A percentile compares a stretch with the other conserved stretches of the same genome.
Conservation (phyloP, 2,113 vertebrate species). For the Nymphicus hollandicus region DNA sequence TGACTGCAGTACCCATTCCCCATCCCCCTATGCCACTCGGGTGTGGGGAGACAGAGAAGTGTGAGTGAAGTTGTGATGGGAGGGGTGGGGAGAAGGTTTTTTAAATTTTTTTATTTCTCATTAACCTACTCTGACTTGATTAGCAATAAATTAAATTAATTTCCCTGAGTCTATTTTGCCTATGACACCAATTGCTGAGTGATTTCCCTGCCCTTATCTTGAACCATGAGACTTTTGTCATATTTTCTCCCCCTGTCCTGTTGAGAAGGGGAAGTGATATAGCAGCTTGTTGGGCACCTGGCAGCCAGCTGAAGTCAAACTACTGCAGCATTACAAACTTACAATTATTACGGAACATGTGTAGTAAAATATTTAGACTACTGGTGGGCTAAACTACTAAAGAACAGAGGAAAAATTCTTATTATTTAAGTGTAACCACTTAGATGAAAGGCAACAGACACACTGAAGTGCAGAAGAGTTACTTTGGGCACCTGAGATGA, state of each 20-base stretch:
- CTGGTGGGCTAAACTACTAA: not conserved
- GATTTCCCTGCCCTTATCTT: not conserved
- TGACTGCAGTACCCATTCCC: not conserved
- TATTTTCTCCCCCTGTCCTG: not conserved
- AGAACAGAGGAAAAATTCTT: not conserved
- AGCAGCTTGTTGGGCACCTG: not conserved
- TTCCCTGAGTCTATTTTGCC: not conserved
- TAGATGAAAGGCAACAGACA: not conserved
- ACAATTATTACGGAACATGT: not conserved
- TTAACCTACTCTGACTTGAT: not conserved
- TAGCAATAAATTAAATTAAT: not conserved
- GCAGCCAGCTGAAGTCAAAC: not conserved
- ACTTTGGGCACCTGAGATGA: not conserved
- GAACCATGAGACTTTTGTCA: not conserved
- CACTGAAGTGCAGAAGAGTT: not conserved
- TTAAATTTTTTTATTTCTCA: not conserved
- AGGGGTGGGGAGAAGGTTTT: not conserved
- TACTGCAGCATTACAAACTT: not conserved
- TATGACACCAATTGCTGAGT: not conserved
- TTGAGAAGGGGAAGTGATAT: not conserved
- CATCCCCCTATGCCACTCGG: fast-evolving
- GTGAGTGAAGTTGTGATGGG: not conserved
- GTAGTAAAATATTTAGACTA: not conserved
- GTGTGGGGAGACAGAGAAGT: not conserved
- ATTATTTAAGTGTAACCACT: not conserved